Evolutionary conservation across 2,888 invertebrate species (phyloP), one percentile per base, ranked within the genome.

Genomic region (Chloroclysta siterata): DNA sequence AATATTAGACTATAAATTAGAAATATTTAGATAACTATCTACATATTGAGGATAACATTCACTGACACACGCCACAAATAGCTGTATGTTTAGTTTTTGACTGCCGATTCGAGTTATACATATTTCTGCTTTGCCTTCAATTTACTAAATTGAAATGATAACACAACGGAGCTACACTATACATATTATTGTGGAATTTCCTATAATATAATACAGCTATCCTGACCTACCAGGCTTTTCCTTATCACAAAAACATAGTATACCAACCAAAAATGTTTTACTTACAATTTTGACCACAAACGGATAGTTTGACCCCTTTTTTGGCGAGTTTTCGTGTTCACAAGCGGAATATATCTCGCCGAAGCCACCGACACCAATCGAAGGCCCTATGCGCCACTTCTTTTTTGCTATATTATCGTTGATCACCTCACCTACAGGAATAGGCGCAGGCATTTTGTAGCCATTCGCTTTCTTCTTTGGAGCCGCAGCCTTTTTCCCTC

Each of bases 291-390:
- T 97, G 1, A 97, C 92, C 14, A 96, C 97, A 79, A 94, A 96
- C 5, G 95, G 94, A 84, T 95, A 96, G 65, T 78, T 83, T 0
- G 93, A 91, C 0, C 87, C 83, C 64, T 88, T 89, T 64, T 94
- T 94, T 1, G 93, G 84, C 0, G 93, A 86, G 39, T 93, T 92
- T 8, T 94, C 94, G 22, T 88, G 88, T 60, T 94, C 94, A 85
- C 95, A 95, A 47, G 97, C 98, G 0, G 96, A 95, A 85, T 99
- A 99, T 75, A 99, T 98, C 84, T 98, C 97, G 0, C 99, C 99
- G 84, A 99, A 99, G 11, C 99, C 99, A 0, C 99, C 99, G 61
- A 95, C 94, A 0, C 98, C 99, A 65, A 99, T 97, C 0, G 98
- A 96, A 13, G 95, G 94, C 0, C 98, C 98, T 63, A 99, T 94